phyloP scores from a whole-genome alignment of 2,113 vertebrate genomes.

The Crotalus horridus region DNA sequence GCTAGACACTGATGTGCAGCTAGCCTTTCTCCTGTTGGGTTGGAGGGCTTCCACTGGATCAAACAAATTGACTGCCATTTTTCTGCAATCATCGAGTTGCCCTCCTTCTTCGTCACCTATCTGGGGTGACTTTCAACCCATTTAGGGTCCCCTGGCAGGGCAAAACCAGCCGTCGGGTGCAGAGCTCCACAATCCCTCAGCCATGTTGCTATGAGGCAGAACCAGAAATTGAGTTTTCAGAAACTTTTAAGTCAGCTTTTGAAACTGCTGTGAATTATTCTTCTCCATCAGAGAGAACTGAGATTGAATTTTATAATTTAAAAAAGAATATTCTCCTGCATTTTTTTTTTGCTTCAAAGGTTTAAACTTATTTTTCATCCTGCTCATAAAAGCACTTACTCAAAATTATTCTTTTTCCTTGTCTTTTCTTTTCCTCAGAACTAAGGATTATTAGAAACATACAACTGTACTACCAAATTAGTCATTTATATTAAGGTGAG shows the following conservation, averaged over 20 bases:
- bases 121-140: too few species aligned
- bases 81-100: too few species aligned
- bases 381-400: not conserved
- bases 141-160: too few species aligned
- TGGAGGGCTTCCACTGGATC: too few species aligned
- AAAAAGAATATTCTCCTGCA: not conserved
- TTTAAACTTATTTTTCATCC: not conserved
- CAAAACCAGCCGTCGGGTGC: too few species aligned
- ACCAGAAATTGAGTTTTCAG: not conserved
- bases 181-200: too few species aligned
- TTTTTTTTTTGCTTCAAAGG: not conserved
- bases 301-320: not conserved
- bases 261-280: not conserved
- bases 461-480: not conserved
- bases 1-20: too few species aligned
- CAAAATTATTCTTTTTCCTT: not conserved
- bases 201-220: too few species aligned
- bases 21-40: too few species aligned
- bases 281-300: not conserved
- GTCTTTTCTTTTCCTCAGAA: not conserved
- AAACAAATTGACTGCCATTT: too few species aligned
- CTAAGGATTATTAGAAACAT: not conserved
- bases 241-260: not conserved
- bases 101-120: too few species aligned
- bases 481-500: not conserved